These are phyloP conservation scores for Crotophaga sulcirostris DNA, from an alignment of 2,113 vertebrate genomes.

Conservation along the genomic window DNA sequence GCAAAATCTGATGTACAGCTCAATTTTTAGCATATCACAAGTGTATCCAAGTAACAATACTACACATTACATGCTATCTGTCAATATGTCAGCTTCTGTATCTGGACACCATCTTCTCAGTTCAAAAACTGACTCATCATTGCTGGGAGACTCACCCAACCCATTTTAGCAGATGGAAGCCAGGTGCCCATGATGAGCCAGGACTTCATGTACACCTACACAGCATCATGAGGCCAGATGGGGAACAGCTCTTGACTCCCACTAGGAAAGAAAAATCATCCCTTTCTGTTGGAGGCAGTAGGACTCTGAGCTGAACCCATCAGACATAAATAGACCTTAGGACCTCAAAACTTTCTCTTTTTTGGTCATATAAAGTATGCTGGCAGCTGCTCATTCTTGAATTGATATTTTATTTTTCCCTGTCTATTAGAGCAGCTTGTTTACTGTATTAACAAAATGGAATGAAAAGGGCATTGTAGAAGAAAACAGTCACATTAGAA, in stretches of 20 bases:
- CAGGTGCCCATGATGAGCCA: rapidly evolving
- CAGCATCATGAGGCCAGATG: neutral
- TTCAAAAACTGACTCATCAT: neutral
- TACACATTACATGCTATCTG: neutral
- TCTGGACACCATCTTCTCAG: rapidly evolving
- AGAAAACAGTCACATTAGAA: constrained; percentile 28
- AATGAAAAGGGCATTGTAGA: constrained; percentile 19
- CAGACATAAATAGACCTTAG: neutral
- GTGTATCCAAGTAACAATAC: neutral
- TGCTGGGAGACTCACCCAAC: neutral
- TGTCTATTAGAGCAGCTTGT: constrained; percentile 9
- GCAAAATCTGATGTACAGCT: neutral
- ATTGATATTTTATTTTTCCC: constrained; percentile 43
- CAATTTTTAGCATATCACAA: neutral
- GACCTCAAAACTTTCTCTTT: neutral
- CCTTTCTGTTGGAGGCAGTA: neutral
- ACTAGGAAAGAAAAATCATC: neutral
- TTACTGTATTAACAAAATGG: constrained; percentile 50
- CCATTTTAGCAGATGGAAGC: neutral
- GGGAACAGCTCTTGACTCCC: neutral
- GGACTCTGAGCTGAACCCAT: neutral
- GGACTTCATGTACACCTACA: rapidly evolving
- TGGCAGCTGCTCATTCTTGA: constrained; percentile 35
- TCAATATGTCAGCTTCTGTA: neutral
- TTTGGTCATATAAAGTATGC: neutral